Conservation (phyloP, 2,888 invertebrate species). For the Clepsis dumicolana region DNA sequence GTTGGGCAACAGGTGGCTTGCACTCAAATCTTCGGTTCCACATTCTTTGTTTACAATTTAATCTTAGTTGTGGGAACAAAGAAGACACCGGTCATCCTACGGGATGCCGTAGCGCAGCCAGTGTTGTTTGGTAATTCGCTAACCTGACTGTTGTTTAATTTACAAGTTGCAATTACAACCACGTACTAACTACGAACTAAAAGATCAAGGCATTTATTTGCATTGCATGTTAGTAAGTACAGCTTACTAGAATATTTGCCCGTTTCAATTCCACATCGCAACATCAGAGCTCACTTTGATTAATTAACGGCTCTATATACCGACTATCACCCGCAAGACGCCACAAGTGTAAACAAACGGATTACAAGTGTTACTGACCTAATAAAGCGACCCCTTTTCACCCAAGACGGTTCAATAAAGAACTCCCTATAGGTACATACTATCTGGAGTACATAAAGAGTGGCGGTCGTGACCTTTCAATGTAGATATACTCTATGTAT, state of each 20-base stretch:
- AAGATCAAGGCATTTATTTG: not conserved
- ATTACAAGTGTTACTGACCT: slow-evolving; percentile 83
- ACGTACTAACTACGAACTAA: not conserved
- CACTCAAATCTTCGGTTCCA: slow-evolving; percentile 52
- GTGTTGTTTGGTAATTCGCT: not conserved
- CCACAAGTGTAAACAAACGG: slow-evolving; percentile 74
- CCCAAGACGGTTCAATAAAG: slow-evolving; percentile 83
- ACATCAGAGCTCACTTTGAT: not conserved
- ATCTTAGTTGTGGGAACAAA: slow-evolving; percentile 45
- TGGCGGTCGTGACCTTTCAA: slow-evolving; percentile 82
- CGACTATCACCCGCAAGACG: slow-evolving; percentile 48
- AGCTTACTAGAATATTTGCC: not conserved
- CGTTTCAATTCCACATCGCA: not conserved
- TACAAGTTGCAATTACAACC: not conserved
- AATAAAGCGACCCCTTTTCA: slow-evolving; percentile 83
- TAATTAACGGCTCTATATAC: slow-evolving; percentile 32
- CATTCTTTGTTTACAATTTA: slow-evolving; percentile 34
- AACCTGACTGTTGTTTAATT: not conserved
- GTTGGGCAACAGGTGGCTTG: slow-evolving; percentile 80
- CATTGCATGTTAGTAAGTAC: not conserved
- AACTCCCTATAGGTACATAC: slow-evolving; percentile 80
- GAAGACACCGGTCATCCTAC: slow-evolving; percentile 37
- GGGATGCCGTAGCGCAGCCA: not conserved
- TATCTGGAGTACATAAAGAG: slow-evolving; percentile 74
- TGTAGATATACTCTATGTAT: slow-evolving; percentile 69